phyloP scores from a whole-genome alignment of 2,888 invertebrate species.

The Volucella inflata region DNA sequence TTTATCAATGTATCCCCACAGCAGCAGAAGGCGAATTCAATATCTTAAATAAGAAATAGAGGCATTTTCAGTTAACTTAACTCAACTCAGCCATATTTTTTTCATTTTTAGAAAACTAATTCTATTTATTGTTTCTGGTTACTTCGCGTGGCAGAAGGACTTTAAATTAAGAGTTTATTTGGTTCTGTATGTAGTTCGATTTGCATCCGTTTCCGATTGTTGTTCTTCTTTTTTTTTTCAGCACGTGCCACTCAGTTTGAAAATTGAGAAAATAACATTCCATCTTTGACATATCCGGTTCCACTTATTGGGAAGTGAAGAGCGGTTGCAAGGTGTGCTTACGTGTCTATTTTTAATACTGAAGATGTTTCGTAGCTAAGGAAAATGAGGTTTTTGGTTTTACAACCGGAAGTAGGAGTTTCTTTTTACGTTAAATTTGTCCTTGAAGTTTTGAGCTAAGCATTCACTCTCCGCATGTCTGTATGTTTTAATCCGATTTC shows the following conservation, averaged over 20 bases:
- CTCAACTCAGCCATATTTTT: background rate
- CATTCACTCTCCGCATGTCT: too few species aligned
- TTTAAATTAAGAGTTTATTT: constrained; percentile 60
- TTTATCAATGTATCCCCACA: constrained; percentile 33
- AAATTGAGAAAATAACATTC: constrained; percentile 55
- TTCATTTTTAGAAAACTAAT: constrained; percentile 14
- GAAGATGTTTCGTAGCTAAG: constrained; percentile 21
- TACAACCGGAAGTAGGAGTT: constrained; percentile 59
- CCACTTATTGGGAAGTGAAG: constrained; percentile 65
- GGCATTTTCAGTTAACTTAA: constrained; percentile 17
- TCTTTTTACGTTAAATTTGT: constrained; percentile 33
- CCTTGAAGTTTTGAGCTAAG: constrained; percentile 8
- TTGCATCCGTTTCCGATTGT: constrained; percentile 47
- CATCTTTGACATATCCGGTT: constrained; percentile 72
- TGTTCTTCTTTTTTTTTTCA: constrained; percentile 18
- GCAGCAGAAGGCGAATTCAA: constrained; percentile 54
- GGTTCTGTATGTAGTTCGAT: constrained; percentile 57
- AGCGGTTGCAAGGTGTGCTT: constrained; percentile 71
- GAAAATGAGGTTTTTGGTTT: constrained; percentile 46
- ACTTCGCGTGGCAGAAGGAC: constrained; percentile 41
- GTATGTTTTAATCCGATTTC: too few species aligned
- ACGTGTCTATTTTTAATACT: constrained; percentile 63
- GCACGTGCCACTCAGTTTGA: constrained; percentile 60
- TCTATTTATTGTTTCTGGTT: constrained; percentile 27
- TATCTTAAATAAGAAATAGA: constrained; percentile 32